These are phyloP conservation scores for Fregetta grallaria DNA, from an alignment of 2,113 vertebrate species.

Conservation along the genomic window DNA sequence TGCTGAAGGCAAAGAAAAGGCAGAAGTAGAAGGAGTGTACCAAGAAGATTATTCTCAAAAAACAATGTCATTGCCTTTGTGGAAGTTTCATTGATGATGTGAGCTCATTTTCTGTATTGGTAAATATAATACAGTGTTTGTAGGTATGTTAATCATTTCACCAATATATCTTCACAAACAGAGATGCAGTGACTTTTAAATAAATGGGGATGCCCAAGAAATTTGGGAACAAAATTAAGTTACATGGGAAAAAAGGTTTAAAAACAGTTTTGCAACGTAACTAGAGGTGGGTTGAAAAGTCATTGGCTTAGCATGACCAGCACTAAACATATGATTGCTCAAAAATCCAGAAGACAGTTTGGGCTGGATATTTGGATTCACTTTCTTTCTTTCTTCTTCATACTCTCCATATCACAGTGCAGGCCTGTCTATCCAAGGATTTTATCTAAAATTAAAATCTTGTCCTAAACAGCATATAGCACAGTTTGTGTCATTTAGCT, in stretches of 20 bases:
- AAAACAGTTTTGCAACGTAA: not conserved
- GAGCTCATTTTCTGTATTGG: not conserved
- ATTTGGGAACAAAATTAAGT: not conserved
- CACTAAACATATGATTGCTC: not conserved
- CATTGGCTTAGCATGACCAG: not conserved
- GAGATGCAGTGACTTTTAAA: not conserved
- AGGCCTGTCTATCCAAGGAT: not conserved
- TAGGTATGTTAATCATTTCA: not conserved
- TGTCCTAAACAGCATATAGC: not conserved
- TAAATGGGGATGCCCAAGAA: not conserved
- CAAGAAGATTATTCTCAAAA: not conserved
- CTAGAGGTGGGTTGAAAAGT: not conserved
- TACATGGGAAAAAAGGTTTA: not conserved
- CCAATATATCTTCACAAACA: not conserved
- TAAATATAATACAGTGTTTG: not conserved
- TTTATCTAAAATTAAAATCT: not conserved
- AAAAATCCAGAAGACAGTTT: not conserved
- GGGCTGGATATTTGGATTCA: not conserved
- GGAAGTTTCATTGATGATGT: not conserved
- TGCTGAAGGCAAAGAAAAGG: not conserved
- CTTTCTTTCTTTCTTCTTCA: not conserved
- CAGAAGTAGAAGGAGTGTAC: not conserved
- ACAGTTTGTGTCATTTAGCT: not conserved
- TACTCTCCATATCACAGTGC: not conserved
- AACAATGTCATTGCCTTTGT: not conserved